phyloP scores from a whole-genome alignment of 2,797 vertebrate genomes.

The Ibycter americanus region DNA sequence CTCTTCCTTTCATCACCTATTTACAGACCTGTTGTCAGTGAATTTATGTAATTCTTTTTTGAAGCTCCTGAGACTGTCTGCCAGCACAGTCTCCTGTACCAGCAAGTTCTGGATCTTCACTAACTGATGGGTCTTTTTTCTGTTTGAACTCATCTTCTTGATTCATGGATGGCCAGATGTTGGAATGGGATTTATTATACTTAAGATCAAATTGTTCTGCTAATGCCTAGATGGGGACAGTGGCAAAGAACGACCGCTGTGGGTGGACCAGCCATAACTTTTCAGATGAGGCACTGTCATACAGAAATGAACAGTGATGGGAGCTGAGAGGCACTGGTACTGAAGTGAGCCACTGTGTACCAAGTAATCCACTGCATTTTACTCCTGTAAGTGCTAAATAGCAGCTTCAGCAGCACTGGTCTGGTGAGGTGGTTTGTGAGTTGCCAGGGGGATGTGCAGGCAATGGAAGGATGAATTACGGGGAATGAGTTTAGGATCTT shows the following conservation, averaged over 20 bases:
- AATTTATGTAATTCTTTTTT: neutral
- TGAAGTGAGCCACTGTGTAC: neutral
- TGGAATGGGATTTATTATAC: neutral
- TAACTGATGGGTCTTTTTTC: neutral
- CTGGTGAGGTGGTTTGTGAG: neutral
- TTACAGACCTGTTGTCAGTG: neutral
- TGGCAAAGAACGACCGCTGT: neutral
- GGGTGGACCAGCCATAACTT: neutral
- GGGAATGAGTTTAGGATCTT: neutral
- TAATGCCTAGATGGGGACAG: neutral
- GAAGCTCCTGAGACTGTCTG: neutral
- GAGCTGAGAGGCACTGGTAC: neutral
- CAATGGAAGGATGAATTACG: neutral
- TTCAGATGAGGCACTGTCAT: neutral
- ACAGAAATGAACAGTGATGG: accelerated
- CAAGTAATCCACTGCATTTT: neutral
- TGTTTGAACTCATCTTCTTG: neutral
- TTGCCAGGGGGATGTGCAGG: neutral
- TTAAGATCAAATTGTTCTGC: neutral
- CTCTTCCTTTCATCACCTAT: neutral
- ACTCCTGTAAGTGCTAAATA: neutral
- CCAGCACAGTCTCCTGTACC: neutral
- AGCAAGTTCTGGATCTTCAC: neutral
- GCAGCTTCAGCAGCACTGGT: neutral
- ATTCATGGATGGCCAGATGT: neutral